These are phyloP conservation scores for Lepidurus apus DNA, from an alignment of 1,140 invertebrate species.

Conservation along the genomic window DNA sequence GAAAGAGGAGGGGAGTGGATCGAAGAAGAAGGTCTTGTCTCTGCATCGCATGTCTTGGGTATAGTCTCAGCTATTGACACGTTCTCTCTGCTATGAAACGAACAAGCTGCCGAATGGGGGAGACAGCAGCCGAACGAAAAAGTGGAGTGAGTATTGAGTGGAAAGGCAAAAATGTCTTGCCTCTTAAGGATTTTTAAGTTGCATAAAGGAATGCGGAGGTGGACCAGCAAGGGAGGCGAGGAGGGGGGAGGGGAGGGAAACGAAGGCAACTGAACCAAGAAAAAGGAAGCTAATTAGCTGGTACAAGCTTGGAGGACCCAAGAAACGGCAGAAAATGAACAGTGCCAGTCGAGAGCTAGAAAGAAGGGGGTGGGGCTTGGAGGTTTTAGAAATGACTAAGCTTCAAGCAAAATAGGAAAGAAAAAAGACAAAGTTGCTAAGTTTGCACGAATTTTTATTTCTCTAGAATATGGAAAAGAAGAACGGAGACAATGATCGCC, in stretches of 20 bases:
- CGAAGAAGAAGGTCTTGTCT: conserved; percentile 4
- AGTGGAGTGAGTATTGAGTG: neutral
- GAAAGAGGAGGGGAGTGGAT: neutral
- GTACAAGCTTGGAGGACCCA: neutral
- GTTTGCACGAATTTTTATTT: neutral
- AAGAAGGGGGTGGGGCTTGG: neutral
- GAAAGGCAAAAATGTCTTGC: neutral
- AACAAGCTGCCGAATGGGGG: neutral
- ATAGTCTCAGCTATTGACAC: conserved; percentile 19
- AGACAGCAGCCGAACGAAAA: neutral
- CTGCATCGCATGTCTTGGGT: neutral
- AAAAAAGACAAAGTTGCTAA: neutral
- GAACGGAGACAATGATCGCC: conserved; percentile 17
- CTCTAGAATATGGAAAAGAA: conserved; percentile 16
- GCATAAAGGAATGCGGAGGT: conserved; percentile 4
- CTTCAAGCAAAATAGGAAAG: neutral
- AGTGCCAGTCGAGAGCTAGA: neutral
- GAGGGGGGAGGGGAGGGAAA: neutral
- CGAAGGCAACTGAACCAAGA: neutral
- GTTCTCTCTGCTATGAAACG: conserved; percentile 2
- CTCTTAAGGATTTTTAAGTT: neutral
- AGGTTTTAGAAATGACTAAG: neutral
- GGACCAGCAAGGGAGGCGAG: neutral
- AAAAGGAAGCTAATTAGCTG: conserved; percentile 2
- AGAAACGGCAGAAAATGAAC: neutral